Evolutionary conservation across 2,113 vertebrate genomes (phyloP).

Genomic region (Heterochromis multidens): DNA sequence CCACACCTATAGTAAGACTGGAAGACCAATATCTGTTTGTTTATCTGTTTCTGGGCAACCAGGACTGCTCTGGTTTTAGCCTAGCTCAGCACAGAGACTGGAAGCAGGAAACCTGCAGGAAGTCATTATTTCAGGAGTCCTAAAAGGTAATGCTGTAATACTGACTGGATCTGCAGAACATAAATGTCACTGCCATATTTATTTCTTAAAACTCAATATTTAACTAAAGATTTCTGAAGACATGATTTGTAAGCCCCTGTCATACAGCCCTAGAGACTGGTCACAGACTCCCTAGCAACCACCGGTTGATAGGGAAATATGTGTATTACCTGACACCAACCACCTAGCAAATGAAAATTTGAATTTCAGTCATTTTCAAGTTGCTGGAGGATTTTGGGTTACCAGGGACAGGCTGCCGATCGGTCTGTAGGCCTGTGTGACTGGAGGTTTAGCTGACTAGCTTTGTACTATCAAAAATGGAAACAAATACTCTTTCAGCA

Average conservation of each 20-base stretch:
- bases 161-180: background rate
- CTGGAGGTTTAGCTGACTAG: background rate
- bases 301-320: background rate
- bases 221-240: too few relatives aligned
- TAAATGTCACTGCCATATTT: background rate
- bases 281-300: background rate
- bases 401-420: background rate
- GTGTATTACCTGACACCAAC: background rate
- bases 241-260: too few relatives aligned
- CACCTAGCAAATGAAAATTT: background rate
- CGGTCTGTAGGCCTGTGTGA: background rate
- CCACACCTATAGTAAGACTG: background rate
- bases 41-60: background rate
- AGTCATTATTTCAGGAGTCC: background rate
- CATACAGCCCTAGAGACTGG: too few relatives aligned
- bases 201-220: background rate
- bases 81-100: background rate
- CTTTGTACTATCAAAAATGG: background rate
- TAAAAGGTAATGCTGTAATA: background rate
- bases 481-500: background rate
- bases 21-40: background rate
- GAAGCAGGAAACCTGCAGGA: background rate
- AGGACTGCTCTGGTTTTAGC: background rate
- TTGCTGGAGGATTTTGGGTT: background rate
- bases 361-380: background rate